Evolutionary conservation across 2,888 invertebrate genomes (phyloP), one percentile per base, ranked within the genome.

Genomic region (Entomobrya multifasciata): DNA sequence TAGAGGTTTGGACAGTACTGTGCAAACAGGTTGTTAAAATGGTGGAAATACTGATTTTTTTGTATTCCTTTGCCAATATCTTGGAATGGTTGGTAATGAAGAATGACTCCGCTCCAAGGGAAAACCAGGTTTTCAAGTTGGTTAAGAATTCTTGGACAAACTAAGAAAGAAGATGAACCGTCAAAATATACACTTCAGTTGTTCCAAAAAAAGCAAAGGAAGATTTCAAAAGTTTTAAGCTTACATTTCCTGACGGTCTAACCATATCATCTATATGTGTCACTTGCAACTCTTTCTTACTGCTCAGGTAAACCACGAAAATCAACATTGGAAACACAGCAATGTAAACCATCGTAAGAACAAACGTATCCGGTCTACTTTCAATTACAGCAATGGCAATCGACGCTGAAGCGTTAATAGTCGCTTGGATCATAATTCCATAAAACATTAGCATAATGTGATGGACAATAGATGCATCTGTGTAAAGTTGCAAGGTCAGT

Each of bases 401-500:
- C 4, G 47, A 57, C 0, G 62, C 57, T 10, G 11, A 15, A 11
- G 82, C 8, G 13, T 36, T 78, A 1, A 57, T 22, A 15, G 62
- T 1, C 22, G 41, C 57, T 22, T 87, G 87, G 3, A 82, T 44
- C 6, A 52, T 15, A 3, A 82, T 30, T 44, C 82, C 87, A 17
- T 78, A 87, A 2, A n/a, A 10, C 36, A 82, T 44, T 27, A 87
- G 22, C 1, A 82, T 52, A 36, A 27, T 52, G 62, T 78, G 49
- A 3, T 82, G 77, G 27, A 87, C 30, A 11, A 72, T 30, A 3
- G 55, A 74, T 13, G 83, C 74, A 36, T 90, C 89, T 6, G 67
- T 60, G 6, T 82, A 76, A 4, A 90, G 27, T 15, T 78, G 70
- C 17, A 78, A 72, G 15, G 79, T 82, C 0, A 90, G 77, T 4